Conservation (phyloP, 2,888 invertebrate genomes). For the Cinara cedri region DNA sequence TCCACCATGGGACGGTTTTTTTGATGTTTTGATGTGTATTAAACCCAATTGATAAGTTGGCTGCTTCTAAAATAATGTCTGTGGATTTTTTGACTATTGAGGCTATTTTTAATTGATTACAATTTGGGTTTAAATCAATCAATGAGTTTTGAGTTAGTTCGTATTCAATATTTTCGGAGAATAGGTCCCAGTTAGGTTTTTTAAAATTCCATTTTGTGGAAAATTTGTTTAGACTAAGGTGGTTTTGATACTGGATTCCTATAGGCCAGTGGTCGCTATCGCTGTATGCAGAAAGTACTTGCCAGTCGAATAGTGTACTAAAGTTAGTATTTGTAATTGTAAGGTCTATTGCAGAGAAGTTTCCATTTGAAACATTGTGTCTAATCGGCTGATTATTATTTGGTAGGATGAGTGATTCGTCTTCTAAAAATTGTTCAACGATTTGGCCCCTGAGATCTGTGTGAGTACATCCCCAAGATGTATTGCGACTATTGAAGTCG, state of each 20-base stretch:
- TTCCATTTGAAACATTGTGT: neutral
- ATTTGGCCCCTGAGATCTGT: neutral
- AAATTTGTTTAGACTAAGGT: too few species aligned
- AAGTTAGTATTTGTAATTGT: neutral
- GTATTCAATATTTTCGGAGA: conserved; percentile 1
- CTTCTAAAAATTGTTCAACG: neutral
- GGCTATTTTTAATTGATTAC: neutral
- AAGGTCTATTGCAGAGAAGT: neutral
- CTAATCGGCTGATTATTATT: neutral
- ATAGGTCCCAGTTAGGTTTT: conserved; percentile 1
- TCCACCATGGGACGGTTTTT: neutral
- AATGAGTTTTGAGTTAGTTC: neutral
- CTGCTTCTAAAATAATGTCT: neutral
- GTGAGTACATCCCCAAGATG: neutral
- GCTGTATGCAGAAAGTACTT: neutral
- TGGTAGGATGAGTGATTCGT: neutral
- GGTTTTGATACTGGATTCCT: neutral
- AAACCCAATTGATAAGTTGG: neutral
- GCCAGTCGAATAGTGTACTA: neutral
- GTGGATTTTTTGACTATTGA: conserved; percentile 3
- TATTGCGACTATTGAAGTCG: neutral
- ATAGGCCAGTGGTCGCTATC: neutral
- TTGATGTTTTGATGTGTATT: neutral
- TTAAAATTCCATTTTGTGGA: conserved; percentile 16
- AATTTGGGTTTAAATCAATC: neutral